phyloP scores from a whole-genome alignment of 2,888 invertebrate species.

The Drosophila peninsularis region DNA sequence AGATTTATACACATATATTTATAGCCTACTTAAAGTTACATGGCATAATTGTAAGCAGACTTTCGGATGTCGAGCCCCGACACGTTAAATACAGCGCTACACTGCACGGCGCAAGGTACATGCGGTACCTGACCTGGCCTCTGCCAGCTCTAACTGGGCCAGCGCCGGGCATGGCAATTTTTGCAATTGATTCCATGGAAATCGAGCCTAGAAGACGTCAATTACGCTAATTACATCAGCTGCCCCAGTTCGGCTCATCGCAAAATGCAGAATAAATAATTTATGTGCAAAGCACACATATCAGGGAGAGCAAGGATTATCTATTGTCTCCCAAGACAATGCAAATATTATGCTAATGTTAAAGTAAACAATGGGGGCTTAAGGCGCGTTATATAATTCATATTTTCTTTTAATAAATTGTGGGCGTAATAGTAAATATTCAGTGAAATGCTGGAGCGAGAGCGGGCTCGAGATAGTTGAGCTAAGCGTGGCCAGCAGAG shows the following conservation, averaged over 20 bases:
- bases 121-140: background rate
- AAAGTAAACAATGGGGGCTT: too few relatives aligned
- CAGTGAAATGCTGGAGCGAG: too few relatives aligned
- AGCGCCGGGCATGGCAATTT: background rate
- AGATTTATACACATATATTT: slow-evolving; percentile 54
- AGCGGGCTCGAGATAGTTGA: too few relatives aligned
- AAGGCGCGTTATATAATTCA: too few relatives aligned
- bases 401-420: too few relatives aligned
- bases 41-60: slow-evolving; percentile 35
- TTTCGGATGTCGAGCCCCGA: slow-evolving; percentile 35
- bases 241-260: background rate
- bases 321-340: too few relatives aligned
- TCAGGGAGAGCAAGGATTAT: background rate
- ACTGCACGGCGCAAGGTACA: slow-evolving; percentile 1
- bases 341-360: background rate
- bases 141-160: background rate
- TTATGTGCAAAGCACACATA: background rate
- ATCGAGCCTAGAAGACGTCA: background rate
- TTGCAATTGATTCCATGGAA: slow-evolving; percentile 2
- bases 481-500: too few relatives aligned
- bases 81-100: slow-evolving; percentile 23
- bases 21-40: slow-evolving; percentile 72
- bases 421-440: too few relatives aligned
- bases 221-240: background rate
- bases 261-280: background rate